Evolutionary conservation across 2,888 invertebrate genomes (phyloP).

Genomic region (Dryomyza anilis): DNA sequence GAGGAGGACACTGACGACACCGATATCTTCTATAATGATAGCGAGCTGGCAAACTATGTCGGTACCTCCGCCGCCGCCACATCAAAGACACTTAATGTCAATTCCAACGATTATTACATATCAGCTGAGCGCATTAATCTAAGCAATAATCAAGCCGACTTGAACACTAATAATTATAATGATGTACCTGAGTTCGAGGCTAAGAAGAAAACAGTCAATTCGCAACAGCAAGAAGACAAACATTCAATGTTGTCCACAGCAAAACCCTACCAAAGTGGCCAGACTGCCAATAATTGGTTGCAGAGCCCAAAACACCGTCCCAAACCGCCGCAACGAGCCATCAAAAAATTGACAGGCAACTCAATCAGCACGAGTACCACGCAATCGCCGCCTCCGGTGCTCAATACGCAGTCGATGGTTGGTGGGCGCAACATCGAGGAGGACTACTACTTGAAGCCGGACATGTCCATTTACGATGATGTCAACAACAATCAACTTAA

Average conservation of each 20-base stretch:
- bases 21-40: slow-evolving; percentile 34
- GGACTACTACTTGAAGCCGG: slow-evolving; percentile 55
- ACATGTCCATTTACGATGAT: slow-evolving; percentile 60
- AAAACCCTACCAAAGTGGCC: background rate
- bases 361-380: background rate
- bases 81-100: slow-evolving; percentile 42
- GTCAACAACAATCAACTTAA: slow-evolving; percentile 60
- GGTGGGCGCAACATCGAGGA: slow-evolving; percentile 40
- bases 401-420: slow-evolving; percentile 20
- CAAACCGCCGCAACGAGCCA: background rate
- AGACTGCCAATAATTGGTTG: background rate
- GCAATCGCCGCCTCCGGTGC: background rate
- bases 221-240: slow-evolving; percentile 28
- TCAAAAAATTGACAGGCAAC: background rate
- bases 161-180: slow-evolving; percentile 21
- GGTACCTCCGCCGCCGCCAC: background rate
- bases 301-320: slow-evolving; percentile 10
- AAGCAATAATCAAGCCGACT: slow-evolving; percentile 36
- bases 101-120: slow-evolving; percentile 59
- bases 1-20: slow-evolving; percentile 25
- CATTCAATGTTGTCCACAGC: slow-evolving; percentile 10
- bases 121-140: slow-evolving; percentile 56
- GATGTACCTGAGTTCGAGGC: slow-evolving; percentile 44
- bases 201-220: slow-evolving; percentile 33
- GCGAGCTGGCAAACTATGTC: slow-evolving; percentile 15